Evolutionary conservation across 2,888 invertebrate genomes (phyloP), one percentile per base, ranked within the genome.

Genomic region (Neelides folsomi): DNA sequence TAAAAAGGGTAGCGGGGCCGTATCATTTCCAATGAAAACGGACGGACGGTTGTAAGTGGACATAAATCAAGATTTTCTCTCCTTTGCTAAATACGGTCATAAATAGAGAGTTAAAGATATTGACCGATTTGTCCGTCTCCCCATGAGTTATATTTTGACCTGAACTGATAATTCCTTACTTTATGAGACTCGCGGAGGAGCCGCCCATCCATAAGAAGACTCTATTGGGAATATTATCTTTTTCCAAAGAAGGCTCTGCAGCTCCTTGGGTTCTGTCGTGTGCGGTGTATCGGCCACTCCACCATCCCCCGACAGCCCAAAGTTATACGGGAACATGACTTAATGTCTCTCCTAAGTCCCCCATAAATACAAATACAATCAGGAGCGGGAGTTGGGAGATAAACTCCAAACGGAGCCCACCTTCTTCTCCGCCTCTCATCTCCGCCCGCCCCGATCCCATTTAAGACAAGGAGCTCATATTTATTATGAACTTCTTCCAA

Each of bases 61-160:
- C 57, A 62, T 62, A 62, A 62, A 62, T 62, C 62, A 62, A 58
- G 58, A 58, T 59, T 62, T 59, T 58, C 58, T 56, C 57, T 59
- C 58, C 58, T 57, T 62, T 55, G 56, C 58, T 62, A 62, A 62
- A 62, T 62, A 62, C 59, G 52, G 55, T 59, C 62, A 62, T 62
- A 62, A 62, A 62, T 62, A 59, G 58, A 56, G 61, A 62, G 62
- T 62, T 62, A 62, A 27, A 58, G 62, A 62, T 62, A 62, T 59
- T 62, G 62, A 62, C 59, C 62, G 62, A 62, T 62, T 62, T 62
- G 62, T 62, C 62, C 54, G 56, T 59, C 38, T 51, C 51, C 47
- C 54, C 56, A 56, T 58, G 62, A 59, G 58, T 62, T 62, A 62
- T 62, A 27, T 57, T 58, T 60, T 62, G 59, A 60, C 59, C 62